phyloP scores from a whole-genome alignment of 2,888 invertebrate genomes.

The Lottia gigantea region DNA sequence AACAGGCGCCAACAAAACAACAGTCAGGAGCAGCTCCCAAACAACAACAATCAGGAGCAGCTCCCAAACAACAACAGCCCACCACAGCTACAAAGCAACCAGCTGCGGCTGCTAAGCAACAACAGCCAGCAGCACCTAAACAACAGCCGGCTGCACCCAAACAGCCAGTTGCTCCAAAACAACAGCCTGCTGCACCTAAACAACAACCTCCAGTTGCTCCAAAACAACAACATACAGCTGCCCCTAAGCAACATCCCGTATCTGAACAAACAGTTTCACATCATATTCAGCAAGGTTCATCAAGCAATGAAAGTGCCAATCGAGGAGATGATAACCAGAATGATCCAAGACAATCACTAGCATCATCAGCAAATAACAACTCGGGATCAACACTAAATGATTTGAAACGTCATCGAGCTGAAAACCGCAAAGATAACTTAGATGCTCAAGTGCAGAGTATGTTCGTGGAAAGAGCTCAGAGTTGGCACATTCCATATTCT shows the following conservation, averaged over 20 bases:
- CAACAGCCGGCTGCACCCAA: conserved; percentile 73
- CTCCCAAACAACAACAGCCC: too few relatives aligned
- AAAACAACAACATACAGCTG: neutral
- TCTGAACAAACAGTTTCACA: conserved; percentile 17
- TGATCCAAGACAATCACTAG: neutral
- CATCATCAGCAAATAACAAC: conserved; percentile 9
- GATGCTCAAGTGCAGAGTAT: conserved; percentile 53
- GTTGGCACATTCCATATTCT: conserved; percentile 19
- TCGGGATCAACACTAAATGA: conserved; percentile 20
- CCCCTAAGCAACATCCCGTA: conserved; percentile 1
- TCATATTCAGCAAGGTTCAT: neutral
- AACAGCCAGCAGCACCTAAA: conserved; percentile 63
- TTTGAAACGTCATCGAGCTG: conserved; percentile 26
- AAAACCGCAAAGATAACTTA: conserved; percentile 33
- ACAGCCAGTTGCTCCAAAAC: conserved; percentile 8
- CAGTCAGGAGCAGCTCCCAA: too few relatives aligned
- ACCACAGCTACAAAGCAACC: too few relatives aligned
- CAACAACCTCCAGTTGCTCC: conserved; percentile 13
- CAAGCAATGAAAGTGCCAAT: conserved; percentile 3
- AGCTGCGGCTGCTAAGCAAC: neutral
- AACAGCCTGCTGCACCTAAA: conserved; percentile 29
- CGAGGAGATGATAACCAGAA: conserved; percentile 8
- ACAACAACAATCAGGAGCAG: too few relatives aligned
- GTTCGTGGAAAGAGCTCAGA: conserved; percentile 42
- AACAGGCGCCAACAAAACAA: conserved; percentile 72